Evolutionary conservation across 2,113 vertebrate genomes (phyloP), one percentile per base, ranked within the genome.

Genomic region (Gobiocypris rarus): DNA sequence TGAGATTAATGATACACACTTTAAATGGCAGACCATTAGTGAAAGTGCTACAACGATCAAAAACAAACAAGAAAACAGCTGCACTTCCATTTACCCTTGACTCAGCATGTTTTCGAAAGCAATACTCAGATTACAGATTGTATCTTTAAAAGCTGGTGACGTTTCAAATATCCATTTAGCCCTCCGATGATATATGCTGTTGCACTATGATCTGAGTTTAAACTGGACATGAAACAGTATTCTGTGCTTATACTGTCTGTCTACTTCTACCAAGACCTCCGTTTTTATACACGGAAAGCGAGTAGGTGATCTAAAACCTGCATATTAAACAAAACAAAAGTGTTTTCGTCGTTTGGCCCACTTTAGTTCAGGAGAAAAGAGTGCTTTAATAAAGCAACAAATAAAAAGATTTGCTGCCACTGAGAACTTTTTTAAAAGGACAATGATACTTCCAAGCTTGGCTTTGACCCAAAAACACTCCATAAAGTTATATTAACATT

Each of bases 61-160:
- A n/a, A n/a, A n/a, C n/a, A n/a, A n/a, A n/a, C n/a, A n/a, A 15
- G 11, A 77, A 41, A 38, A 2, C 2, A 77, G 75, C 31, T 38
- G 31, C 52, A 58, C 19, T 76, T 31, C 5, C 52, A 76, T 75
- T 54, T 56, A 76, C n/a, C n/a, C n/a, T 13, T 41, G 11, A 24
- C 17, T 58, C 52, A 14, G 48, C 48, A 75, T 75, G 28, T 54
- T 76, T 75, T 52, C 15, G 19, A 31, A 75, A 41, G 65, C n/a
- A 73, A 48, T 11, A 48, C 69, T 73, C 41, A 4, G 69, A 22
- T 41, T 76, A 38, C 52, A 38, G 75, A 58, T 77, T 54, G 54
- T 59, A 41, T 77, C 54, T 9, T 56, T 41, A 31, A 22, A 79
- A 73, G 85, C 85, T 86, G 81, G 75, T 86, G 81, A 79, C 58